These are phyloP conservation scores for Ypsolopha scabrella DNA, from an alignment of 2,888 invertebrate genomes.

Conservation along the genomic window DNA sequence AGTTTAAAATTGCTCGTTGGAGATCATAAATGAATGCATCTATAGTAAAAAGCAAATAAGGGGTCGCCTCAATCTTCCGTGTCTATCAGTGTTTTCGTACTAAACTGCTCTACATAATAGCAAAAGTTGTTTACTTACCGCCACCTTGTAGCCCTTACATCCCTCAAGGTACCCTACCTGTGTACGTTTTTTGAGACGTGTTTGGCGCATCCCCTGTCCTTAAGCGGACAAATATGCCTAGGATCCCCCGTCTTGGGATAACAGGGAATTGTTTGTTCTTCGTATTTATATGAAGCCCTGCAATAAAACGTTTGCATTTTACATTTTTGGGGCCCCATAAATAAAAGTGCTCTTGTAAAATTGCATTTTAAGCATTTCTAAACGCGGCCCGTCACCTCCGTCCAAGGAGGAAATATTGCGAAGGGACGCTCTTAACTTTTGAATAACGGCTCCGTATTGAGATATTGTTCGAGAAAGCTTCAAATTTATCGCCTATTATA, in stretches of 20 bases:
- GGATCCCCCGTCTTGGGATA: constrained; percentile 53
- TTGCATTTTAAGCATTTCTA: constrained; percentile 67
- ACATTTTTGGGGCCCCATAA: constrained; percentile 62
- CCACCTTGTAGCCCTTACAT: background rate
- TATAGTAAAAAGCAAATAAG: background rate
- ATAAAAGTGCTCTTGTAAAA: constrained; percentile 60
- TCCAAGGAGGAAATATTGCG: constrained; percentile 25
- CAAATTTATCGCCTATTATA: constrained; percentile 32
- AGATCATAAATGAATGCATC: background rate
- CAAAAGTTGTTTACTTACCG: background rate
- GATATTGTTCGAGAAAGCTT: constrained; percentile 27
- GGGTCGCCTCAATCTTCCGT: background rate
- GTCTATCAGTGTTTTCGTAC: background rate
- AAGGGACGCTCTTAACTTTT: constrained; percentile 34
- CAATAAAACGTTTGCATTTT: constrained; percentile 68
- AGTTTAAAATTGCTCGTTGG: too few species aligned
- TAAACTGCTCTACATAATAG: background rate
- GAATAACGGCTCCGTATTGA: constrained; percentile 32
- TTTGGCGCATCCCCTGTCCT: constrained; percentile 28
- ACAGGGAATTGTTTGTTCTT: constrained; percentile 62
- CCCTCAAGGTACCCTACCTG: constrained; percentile 20
- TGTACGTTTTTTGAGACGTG: constrained; percentile 27
- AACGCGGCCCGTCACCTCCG: constrained; percentile 53
- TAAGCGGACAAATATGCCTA: constrained; percentile 44
- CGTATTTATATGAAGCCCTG: constrained; percentile 59